Conservation (phyloP, 1,140 invertebrate genomes). For the Calosoma granatense region DNA sequence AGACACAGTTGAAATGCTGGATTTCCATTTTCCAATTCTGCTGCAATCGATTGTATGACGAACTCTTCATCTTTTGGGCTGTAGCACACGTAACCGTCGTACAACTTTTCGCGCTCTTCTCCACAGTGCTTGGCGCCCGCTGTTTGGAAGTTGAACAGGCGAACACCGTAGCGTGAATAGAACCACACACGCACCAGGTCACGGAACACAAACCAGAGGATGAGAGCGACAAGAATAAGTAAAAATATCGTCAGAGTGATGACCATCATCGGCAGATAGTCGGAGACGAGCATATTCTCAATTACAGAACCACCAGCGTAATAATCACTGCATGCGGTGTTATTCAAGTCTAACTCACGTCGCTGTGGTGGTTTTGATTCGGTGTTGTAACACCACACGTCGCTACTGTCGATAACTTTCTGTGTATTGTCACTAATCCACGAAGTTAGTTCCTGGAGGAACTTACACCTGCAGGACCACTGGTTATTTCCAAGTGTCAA, state of each 20-base stretch:
- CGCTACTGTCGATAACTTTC: constrained; percentile 64
- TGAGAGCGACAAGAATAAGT: constrained; percentile 57
- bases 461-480: constrained; percentile 85
- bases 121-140: constrained; percentile 39
- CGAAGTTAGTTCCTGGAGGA: constrained; percentile 71
- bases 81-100: constrained; percentile 89
- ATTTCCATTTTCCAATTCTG: constrained; percentile 69
- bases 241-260: constrained; percentile 65
- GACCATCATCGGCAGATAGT: constrained; percentile 76
- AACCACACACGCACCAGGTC: constrained; percentile 78
- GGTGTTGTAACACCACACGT: constrained; percentile 71
- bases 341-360: constrained; percentile 68
- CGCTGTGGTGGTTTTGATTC: constrained; percentile 59
- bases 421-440: constrained; percentile 74
- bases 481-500: constrained; percentile 68
- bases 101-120: constrained; percentile 74
- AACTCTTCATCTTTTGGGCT: constrained; percentile 88
- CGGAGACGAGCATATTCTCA: constrained; percentile 70
- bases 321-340: constrained; percentile 72
- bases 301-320: constrained; percentile 72
- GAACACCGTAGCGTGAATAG: constrained; percentile 74
- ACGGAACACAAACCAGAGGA: constrained; percentile 72
- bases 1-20: constrained; percentile 74
- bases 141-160: constrained; percentile 53
- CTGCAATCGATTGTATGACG: constrained; percentile 70